Conservation (phyloP, 2,797 vertebrate species). For the Garrulus glandarius region DNA sequence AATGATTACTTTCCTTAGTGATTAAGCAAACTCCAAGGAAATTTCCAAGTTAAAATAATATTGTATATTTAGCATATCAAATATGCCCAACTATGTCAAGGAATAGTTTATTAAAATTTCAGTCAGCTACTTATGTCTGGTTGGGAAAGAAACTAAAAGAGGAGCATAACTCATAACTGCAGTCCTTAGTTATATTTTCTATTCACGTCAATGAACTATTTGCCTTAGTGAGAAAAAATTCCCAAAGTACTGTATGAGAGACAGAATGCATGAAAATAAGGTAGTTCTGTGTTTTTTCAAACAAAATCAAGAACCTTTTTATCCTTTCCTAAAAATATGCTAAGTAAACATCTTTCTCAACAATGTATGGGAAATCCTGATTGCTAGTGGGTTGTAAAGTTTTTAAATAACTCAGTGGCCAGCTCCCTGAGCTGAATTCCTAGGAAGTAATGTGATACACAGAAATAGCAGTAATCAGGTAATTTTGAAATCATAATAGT, state of each 20-base stretch:
- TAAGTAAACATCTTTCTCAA: background rate
- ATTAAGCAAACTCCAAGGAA: constrained; percentile 37
- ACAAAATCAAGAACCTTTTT: background rate
- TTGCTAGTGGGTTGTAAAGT: background rate
- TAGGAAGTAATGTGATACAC: background rate
- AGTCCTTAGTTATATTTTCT: background rate
- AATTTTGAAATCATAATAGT: constrained; percentile 4
- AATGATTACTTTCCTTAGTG: constrained; percentile 39
- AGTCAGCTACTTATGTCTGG: background rate
- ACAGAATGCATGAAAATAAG: background rate
- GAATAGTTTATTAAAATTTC: background rate
- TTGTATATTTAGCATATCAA: background rate
- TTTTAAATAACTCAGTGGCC: background rate
- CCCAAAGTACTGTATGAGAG: background rate
- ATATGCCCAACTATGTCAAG: background rate
- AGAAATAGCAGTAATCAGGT: background rate
- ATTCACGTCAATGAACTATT: background rate
- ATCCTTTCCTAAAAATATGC: background rate
- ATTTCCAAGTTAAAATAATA: constrained; percentile 53
- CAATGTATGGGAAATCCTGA: background rate
- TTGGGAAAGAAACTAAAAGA: background rate
- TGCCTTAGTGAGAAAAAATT: background rate
- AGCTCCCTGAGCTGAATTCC: background rate
- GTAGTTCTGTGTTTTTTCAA: background rate
- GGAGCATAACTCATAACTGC: background rate